Percentiles rank a stretch among this genome's conserved stretches.
Evolutionary conservation across 2,888 invertebrate genomes (phyloP).

Genomic region (Conistra vaccinii): DNA sequence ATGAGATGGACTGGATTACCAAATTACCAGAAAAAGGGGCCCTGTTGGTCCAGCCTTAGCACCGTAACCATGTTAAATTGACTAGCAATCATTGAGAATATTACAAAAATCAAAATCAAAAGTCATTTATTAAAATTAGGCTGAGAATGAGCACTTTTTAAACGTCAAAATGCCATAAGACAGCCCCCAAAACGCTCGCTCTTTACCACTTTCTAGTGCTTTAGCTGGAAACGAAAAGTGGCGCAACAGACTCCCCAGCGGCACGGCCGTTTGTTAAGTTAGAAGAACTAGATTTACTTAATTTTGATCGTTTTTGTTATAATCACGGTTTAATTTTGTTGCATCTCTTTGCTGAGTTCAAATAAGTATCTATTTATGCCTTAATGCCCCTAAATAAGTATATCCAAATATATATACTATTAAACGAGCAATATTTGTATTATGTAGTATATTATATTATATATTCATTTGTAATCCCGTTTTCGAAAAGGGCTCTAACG

Average conservation of each 20-base stretch:
- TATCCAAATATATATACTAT: background rate
- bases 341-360: background rate
- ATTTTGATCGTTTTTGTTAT: background rate
- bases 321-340: background rate
- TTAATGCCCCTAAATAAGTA: background rate
- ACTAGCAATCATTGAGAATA: background rate
- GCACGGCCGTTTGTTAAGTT: background rate
- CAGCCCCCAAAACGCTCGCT: background rate
- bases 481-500: too few relatives aligned
- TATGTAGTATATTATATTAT: too few relatives aligned
- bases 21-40: background rate
- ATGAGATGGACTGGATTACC: background rate
- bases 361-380: background rate
- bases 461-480: too few relatives aligned
- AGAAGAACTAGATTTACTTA: background rate
- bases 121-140: background rate
- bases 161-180: background rate
- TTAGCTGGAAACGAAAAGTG: background rate
- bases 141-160: background rate
- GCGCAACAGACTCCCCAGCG: background rate
- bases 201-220: background rate
- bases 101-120: background rate
- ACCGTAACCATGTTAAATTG: background rate
- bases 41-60: background rate
- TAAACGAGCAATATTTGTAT: too few relatives aligned